Base-by-base conservation (phyloP, 2,797 vertebrate species). In the Lepilemur ruficaudatus region DNA sequence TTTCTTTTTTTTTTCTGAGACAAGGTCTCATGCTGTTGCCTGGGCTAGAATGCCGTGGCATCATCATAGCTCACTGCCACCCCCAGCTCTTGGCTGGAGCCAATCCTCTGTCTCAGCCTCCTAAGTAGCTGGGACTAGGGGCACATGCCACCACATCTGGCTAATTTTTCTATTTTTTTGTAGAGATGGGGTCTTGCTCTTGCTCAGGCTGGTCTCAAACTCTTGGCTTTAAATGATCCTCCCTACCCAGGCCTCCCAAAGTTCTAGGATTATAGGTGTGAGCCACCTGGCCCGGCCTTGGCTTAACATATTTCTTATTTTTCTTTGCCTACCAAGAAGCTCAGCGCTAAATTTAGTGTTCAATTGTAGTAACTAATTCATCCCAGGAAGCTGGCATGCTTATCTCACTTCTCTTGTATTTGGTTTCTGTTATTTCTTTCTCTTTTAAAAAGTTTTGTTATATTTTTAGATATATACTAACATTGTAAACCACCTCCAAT, bases 291-390 rank as follows among this genome's bases (percentile, higher is more conserved):
- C 32, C 17, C 4, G 8, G 17, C 63, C 63, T 65, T 1, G 17
- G 32, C 32, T 65, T n/a, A 23, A 50, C 30, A 18, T 80, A 72
- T 76, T 95, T 93, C 41, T 85, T 6, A 61, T 85, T 95, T 93
- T 96, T 48, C 50, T 96, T 82, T 94, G 82, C 41, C 48, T 91
- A 18, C 72, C 38, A 89, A 93, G 82, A 95, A 88, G 32, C 46
- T 81, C 82, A 88, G 59, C 15, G 52, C 11, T n/a, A 72, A 94
- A 72, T n/a, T 41, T 63, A 63, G 52, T 85, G 23, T 72, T 97
- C 32, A 28, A 63, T 13, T 70, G n/a, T 41, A 55, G 3, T 78
- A 57, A 87, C 15, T 15, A 35, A 63, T 61, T 83, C 18, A 88
- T 55, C 48, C 61, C 48, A 67, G n/a, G 35, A 88, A 85, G 52